Percentiles rank a stretch among this genome's conserved stretches.
Evolutionary conservation across 2,113 vertebrate genomes (phyloP).

Genomic region (Anarrhichthys ocellatus): DNA sequence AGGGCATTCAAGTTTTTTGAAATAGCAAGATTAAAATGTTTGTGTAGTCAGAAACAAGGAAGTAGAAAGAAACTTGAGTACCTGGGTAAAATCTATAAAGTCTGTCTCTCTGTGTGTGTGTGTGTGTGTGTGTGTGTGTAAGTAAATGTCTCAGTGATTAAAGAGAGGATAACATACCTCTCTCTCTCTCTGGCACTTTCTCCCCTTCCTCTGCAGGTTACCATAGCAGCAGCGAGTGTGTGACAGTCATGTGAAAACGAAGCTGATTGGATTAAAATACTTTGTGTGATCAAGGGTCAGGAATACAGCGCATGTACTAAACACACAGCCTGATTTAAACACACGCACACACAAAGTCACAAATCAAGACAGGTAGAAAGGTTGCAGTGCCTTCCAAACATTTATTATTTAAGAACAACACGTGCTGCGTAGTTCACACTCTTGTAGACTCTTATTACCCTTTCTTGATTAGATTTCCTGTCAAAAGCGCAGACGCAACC

Average conservation of each 20-base stretch:
- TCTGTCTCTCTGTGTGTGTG: neutral
- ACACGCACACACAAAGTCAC: constrained; percentile 31
- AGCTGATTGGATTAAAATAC: constrained; percentile 89
- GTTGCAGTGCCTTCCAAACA: neutral
- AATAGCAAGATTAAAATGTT: neutral
- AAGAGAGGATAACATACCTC: constrained; percentile 45
- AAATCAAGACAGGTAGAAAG: constrained; percentile 8
- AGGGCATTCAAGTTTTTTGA: neutral
- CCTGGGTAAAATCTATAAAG: constrained; percentile 5
- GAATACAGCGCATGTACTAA: constrained; percentile 70
- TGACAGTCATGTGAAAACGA: constrained; percentile 88
- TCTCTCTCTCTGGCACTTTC: constrained; percentile 48
- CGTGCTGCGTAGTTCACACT: neutral
- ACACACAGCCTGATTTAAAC: constrained; percentile 53
- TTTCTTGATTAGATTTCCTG: constrained; percentile 66
- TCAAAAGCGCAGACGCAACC: constrained; percentile 46
- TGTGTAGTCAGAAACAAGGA: constrained; percentile 8
- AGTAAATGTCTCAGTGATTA: constrained; percentile 54
- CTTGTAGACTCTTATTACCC: constrained; percentile 39
- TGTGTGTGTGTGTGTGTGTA: constrained; percentile 19
- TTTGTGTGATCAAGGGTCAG: constrained; percentile 84
- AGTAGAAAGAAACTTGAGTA: constrained; percentile 18
- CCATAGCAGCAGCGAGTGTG: constrained; percentile 81
- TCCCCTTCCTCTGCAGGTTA: constrained; percentile 71
- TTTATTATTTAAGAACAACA: constrained; percentile 30